Conservation (phyloP, 2,113 vertebrate species). For the Sinocyclocheilus rhinocerous region DNA sequence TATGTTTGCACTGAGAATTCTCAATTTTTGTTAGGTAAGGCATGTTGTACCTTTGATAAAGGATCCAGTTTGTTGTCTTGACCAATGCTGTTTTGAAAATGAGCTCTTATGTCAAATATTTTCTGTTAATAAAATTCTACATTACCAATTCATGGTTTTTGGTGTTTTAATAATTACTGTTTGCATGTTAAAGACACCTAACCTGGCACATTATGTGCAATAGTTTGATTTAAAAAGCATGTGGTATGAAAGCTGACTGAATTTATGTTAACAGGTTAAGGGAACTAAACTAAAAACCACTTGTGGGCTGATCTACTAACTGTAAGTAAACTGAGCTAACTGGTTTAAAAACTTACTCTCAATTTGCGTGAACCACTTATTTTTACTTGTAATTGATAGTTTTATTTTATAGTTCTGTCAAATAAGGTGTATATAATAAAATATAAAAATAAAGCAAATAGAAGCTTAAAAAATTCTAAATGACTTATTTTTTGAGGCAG, state of each 20-base stretch:
- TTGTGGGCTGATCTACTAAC: neutral
- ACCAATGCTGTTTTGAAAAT: slow-evolving; percentile 55
- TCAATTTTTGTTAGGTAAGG: slow-evolving; percentile 24
- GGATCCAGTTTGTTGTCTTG: slow-evolving; percentile 17
- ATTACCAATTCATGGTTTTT: slow-evolving; percentile 6
- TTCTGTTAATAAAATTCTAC: slow-evolving; percentile 42
- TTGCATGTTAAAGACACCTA: neutral
- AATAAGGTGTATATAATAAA: neutral
- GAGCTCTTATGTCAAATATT: slow-evolving; percentile 45
- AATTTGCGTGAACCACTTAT: neutral
- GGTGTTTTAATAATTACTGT: neutral
- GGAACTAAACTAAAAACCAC: neutral
- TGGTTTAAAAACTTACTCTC: neutral
- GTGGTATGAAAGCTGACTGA: neutral
- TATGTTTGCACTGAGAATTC: slow-evolving; percentile 66
- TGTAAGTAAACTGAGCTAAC: neutral
- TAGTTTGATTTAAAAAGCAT: neutral
- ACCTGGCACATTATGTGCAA: neutral
- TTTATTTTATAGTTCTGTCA: neutral
- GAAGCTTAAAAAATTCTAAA: neutral
- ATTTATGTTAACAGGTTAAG: neutral
- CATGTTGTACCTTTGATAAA: slow-evolving; percentile 52
- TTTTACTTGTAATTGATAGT: neutral
- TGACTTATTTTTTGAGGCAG: neutral
- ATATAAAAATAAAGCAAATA: neutral